Evolutionary conservation across 2,113 vertebrate genomes (phyloP).

Genomic region (Limnothrissa miodon): DNA sequence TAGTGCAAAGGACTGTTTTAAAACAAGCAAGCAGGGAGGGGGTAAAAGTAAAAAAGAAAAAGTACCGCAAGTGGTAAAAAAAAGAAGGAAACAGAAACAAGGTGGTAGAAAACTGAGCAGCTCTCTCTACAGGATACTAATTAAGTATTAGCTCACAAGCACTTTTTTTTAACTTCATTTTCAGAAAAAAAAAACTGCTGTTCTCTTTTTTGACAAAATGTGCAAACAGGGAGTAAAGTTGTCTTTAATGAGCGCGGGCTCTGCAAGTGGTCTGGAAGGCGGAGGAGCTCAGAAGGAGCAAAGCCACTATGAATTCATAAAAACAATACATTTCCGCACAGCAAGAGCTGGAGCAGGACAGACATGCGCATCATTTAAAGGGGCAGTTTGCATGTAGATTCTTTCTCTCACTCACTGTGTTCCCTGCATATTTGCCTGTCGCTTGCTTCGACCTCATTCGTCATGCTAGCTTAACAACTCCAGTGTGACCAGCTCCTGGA

Average conservation of each 20-base stretch:
- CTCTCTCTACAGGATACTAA: constrained; percentile 50
- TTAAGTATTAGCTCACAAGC: constrained; percentile 56
- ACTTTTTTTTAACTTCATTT: constrained; percentile 58
- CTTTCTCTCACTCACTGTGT: constrained; percentile 38
- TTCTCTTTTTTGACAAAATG: constrained; percentile 35
- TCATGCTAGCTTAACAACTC: constrained; percentile 62
- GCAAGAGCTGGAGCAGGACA: constrained; percentile 38
- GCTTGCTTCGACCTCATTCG: constrained; percentile 59
- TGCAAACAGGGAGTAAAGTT: constrained; percentile 47
- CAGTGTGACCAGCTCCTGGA: constrained; percentile 50
- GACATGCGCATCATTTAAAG: constrained; percentile 36
- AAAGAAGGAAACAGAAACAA: neutral
- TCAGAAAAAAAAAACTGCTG: constrained; percentile 35
- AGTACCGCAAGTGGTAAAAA: neutral
- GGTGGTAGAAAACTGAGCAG: constrained; percentile 30
- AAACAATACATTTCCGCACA: constrained; percentile 51
- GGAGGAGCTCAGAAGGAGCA: constrained; percentile 31
- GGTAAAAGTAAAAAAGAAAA: neutral
- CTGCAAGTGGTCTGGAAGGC: constrained; percentile 45
- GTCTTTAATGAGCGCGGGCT: constrained; percentile 61
- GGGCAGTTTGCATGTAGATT: constrained; percentile 34
- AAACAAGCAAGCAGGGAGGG: neutral
- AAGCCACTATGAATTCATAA: constrained; percentile 48
- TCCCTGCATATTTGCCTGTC: constrained; percentile 50
- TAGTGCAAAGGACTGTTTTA: neutral